Base-by-base conservation (phyloP, 2,888 invertebrate genomes). In the Eurytoma californica region DNA sequence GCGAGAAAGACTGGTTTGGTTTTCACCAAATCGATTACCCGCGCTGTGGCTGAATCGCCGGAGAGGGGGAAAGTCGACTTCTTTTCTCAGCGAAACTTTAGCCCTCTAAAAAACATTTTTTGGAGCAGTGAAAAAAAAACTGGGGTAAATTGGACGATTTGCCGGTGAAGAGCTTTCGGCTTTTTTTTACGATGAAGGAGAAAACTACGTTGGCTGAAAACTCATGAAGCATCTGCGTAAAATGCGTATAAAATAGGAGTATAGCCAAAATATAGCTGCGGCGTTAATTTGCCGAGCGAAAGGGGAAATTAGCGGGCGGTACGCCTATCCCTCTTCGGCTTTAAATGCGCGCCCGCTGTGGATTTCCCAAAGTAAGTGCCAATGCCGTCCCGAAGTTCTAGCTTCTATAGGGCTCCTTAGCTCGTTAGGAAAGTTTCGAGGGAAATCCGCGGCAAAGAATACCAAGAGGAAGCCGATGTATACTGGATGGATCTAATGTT, bases 401-500 rank as follows among this genome's bases (percentile, higher is more conserved):
- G 16, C 18, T 53, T 18, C 24, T 51, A 53, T 53, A 4, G n/a
- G 53, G n/a, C 53, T 53, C 60, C 47, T 58, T 55, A 53, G 72
- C 72, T 72, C 72, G 72, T 72, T 72, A 72, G 60, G 28, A 47
- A 72, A 72, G 61, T 72, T 72, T 47, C 58, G 39, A 55, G 70
- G 57, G 70, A 57, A 69, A 69, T 55, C 18, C 30, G 20, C 24
- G 58, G 13, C 58, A 39, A 60, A 58, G 70, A 70, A 70, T 70
- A 58, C 18, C 70, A 39, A 57, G 58, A 47, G 39, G 65, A 66
- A 51, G 57, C 69, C 39, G 57, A 57, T 69, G 30, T 72, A 72
- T 72, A 53, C 68, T 28, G 16, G 5, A 20, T 14, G 60, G 14
- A 16, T 28, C 60, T 3, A 18, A 18, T n/a, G 18, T 57, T 3